These are phyloP conservation scores for Phycodurus eques DNA, from an alignment of 2,113 vertebrate genomes.

Conservation along the genomic window DNA sequence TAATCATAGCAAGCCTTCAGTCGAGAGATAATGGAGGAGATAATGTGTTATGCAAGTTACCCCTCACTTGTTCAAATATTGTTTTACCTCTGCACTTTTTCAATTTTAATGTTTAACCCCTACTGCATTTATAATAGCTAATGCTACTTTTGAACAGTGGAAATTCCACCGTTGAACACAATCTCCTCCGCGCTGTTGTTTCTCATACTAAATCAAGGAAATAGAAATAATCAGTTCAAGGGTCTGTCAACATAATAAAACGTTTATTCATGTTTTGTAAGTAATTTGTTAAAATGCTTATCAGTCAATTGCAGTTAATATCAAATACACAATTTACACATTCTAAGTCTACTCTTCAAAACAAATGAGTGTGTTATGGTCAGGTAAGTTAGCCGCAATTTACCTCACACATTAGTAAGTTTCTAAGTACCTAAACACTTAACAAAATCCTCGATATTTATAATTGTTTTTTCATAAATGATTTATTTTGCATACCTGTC, in stretches of 20 bases:
- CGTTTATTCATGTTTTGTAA: background rate
- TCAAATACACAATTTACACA: too few relatives aligned
- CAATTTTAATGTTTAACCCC: background rate
- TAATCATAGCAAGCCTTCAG: conserved; percentile 29
- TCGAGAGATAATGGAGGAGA: conserved; percentile 37
- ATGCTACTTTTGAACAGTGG: background rate
- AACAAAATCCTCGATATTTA: background rate
- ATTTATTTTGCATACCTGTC: background rate
- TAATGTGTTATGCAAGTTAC: conserved; percentile 34
- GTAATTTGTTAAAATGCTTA: background rate
- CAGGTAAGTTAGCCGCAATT: background rate
- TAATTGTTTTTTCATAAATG: background rate
- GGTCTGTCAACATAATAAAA: background rate
- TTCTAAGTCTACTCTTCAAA: background rate
- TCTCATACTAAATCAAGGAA: background rate
- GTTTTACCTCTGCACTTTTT: conserved; percentile 27
- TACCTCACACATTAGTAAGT: background rate
- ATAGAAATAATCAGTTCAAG: background rate
- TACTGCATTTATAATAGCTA: background rate
- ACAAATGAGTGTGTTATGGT: background rate
- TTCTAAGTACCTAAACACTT: background rate
- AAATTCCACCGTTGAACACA: background rate
- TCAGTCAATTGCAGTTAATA: background rate
- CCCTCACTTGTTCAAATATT: conserved; percentile 20
- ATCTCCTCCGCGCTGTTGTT: background rate